Evolutionary conservation across 2,888 invertebrate genomes (phyloP).

Genomic region (Epistrophe grossulariae): DNA sequence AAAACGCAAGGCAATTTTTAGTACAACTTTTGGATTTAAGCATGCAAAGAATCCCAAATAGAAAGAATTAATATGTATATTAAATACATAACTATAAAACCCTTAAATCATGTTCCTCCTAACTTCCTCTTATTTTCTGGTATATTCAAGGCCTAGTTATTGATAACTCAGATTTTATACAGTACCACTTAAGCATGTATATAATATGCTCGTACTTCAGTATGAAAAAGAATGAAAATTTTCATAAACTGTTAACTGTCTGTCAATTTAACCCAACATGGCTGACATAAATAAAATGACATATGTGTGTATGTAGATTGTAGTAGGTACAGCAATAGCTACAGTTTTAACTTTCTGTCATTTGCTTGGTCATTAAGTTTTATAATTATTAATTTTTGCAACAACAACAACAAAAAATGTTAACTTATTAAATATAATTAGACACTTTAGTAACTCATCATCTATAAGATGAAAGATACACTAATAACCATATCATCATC

Average conservation of each 20-base stretch:
- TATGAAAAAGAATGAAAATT: neutral
- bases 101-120: too few relatives aligned
- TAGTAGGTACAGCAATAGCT: neutral
- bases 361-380: constrained; percentile 39
- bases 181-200: too few relatives aligned
- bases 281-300: neutral
- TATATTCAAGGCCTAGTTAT: too few relatives aligned
- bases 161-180: too few relatives aligned
- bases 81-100: too few relatives aligned
- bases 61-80: too few relatives aligned
- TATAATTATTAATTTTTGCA: constrained; percentile 29
- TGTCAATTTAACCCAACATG: neutral
- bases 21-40: too few relatives aligned
- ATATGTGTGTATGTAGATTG: too few relatives aligned
- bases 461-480: constrained; percentile 40
- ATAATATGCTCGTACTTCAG: too few relatives aligned
- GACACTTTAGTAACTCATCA: constrained; percentile 33
- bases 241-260: constrained; percentile 2
- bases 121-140: too few relatives aligned
- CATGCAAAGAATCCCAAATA: too few relatives aligned
- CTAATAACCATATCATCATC: constrained; percentile 42
- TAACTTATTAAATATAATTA: constrained; percentile 31
- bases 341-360: constrained; percentile 43
- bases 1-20: too few relatives aligned
- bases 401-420: neutral